These are phyloP conservation scores for Tipula lateralis DNA, from an alignment of 2,888 invertebrate genomes.

Conservation along the genomic window DNA sequence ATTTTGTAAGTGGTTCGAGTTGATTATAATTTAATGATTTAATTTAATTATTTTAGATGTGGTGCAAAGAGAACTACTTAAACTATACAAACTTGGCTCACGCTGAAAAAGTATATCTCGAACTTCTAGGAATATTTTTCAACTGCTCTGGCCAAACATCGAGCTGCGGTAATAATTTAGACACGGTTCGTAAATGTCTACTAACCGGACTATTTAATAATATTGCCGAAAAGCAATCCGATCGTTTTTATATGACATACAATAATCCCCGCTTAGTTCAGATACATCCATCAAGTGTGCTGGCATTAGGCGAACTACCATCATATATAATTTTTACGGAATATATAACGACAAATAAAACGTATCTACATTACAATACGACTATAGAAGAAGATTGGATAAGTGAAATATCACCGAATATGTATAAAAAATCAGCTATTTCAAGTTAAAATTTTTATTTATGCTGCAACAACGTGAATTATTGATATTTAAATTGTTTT, in stretches of 20 bases:
- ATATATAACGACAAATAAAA: constrained; percentile 76
- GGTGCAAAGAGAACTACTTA: constrained; percentile 87
- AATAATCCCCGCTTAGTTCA: constrained; percentile 60
- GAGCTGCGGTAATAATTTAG: constrained; percentile 61
- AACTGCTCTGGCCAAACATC: constrained; percentile 56
- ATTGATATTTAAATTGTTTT: background rate
- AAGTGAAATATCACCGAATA: constrained; percentile 54
- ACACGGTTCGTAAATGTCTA: constrained; percentile 70
- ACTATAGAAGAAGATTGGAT: constrained; percentile 79
- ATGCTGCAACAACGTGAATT: background rate
- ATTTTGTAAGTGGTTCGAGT: background rate
- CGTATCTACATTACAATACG: constrained; percentile 73
- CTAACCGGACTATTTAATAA: constrained; percentile 79
- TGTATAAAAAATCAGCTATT: background rate
- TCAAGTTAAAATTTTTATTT: background rate
- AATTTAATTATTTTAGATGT: constrained; percentile 47
- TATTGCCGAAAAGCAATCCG: constrained; percentile 73
- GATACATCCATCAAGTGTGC: constrained; percentile 79
- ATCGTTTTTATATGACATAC: constrained; percentile 66
- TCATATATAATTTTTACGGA: constrained; percentile 77
- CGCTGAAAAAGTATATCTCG: constrained; percentile 73
- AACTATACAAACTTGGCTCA: constrained; percentile 77
- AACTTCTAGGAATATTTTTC: constrained; percentile 67
- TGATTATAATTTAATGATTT: background rate
- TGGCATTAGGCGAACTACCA: constrained; percentile 59